Percentiles rank a stretch among this genome's conserved stretches.
These are phyloP conservation scores for Oryzias curvinotus DNA, from an alignment of 2,113 vertebrate species.

Conservation along the genomic window DNA sequence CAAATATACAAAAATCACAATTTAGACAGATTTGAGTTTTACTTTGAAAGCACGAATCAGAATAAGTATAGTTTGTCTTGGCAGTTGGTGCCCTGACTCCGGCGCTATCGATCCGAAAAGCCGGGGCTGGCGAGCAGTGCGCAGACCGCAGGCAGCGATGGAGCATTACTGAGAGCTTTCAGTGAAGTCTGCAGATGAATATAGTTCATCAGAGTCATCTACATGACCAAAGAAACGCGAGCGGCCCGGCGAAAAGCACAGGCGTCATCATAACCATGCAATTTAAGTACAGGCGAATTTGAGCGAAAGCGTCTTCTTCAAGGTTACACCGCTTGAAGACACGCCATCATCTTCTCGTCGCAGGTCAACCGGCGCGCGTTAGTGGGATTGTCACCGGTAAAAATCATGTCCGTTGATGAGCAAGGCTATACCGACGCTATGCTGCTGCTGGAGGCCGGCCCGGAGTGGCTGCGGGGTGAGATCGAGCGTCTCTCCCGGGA, in stretches of 20 bases:
- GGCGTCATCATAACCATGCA: conserved; percentile 66
- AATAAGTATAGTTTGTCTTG: neutral
- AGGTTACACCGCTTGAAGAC: conserved; percentile 67
- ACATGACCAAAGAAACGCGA: conserved; percentile 61
- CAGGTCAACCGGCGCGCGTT: conserved; percentile 45
- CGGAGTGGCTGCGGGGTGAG: conserved; percentile 89
- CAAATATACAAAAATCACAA: no score
- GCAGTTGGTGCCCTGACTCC: conserved; percentile 11
- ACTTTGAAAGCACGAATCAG: conserved; percentile 34
- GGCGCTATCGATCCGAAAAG: conserved; percentile 37
- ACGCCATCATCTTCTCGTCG: conserved; percentile 34
- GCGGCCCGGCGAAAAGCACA: conserved; percentile 43
- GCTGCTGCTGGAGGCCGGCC: conserved; percentile 83
- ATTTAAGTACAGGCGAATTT: conserved; percentile 72
- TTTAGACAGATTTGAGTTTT: neutral
- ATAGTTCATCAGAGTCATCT: conserved; percentile 24
- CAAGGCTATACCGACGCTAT: conserved; percentile 76
- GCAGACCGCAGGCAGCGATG: conserved; percentile 39
- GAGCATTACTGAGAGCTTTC: conserved; percentile 42
- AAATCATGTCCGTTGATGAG: conserved; percentile 83
- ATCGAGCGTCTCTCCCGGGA: conserved; percentile 89
- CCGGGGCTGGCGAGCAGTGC: conserved; percentile 55
- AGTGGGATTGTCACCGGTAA: conserved; percentile 44
- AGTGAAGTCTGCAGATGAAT: conserved; percentile 43
- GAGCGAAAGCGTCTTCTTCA: conserved; percentile 56